Evolutionary conservation across 1,140 invertebrate species (phyloP).

Genomic region (Marisa cornuarietis): DNA sequence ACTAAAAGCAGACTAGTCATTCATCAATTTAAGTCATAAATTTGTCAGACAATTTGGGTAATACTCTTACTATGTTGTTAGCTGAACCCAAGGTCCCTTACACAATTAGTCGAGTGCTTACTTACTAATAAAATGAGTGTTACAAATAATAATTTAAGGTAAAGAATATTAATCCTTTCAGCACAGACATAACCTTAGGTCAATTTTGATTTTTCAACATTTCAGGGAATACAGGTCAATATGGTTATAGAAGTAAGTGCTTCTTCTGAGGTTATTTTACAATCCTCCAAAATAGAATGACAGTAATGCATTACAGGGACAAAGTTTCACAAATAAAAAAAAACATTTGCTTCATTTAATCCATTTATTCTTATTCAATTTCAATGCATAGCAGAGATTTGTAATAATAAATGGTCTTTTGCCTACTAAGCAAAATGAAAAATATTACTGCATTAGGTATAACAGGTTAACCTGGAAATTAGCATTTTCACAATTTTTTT

Average conservation of each 20-base stretch:
- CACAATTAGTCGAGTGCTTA: too few relatives aligned
- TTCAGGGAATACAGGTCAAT: neutral
- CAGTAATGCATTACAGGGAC: neutral
- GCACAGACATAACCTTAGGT: neutral
- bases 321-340: too few relatives aligned
- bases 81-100: too few relatives aligned
- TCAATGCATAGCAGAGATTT: neutral
- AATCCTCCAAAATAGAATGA: neutral
- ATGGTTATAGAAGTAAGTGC: too few relatives aligned
- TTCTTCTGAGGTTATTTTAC: too few relatives aligned
- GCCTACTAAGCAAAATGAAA: neutral
- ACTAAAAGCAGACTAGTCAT: too few relatives aligned
- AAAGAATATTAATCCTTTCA: neutral
- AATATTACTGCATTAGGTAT: neutral
- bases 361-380: neutral
- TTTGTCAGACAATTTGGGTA: too few relatives aligned
- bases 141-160: neutral
- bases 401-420: neutral
- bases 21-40: too few relatives aligned
- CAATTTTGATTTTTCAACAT: neutral
- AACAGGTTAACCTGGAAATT: neutral
- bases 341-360: neutral
- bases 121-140: neutral
- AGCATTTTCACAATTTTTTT: neutral
- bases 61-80: too few relatives aligned